phyloP scores from a whole-genome alignment of 1,140 invertebrate genomes.

The Charaxes varanes region DNA sequence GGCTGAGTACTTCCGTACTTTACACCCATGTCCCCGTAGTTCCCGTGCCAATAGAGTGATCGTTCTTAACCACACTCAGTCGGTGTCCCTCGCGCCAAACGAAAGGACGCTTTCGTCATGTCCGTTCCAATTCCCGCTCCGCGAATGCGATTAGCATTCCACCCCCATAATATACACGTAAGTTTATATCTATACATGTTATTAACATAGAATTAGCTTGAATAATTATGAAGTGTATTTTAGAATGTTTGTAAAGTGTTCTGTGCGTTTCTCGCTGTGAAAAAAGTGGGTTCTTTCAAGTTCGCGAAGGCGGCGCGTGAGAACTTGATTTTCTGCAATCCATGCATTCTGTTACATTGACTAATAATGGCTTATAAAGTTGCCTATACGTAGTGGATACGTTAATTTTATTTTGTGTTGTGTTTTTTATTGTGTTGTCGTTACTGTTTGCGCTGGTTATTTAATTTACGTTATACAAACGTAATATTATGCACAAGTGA shows the following conservation, averaged over 20 bases:
- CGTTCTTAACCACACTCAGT: background rate
- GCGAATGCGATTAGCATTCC: constrained; percentile 49
- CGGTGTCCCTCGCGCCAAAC: constrained; percentile 21
- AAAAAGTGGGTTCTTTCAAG: constrained; percentile 14
- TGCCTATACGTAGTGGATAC: too few species aligned
- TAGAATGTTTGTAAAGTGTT: too few species aligned
- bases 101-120: constrained; percentile 47
- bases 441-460: too few species aligned
- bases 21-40: constrained; percentile 10
- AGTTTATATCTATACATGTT: constrained; percentile 25
- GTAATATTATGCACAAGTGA: too few species aligned
- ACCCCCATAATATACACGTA: constrained; percentile 62
- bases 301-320: constrained; percentile 30
- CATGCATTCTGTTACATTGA: constrained; percentile 49
- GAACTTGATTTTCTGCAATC: constrained; percentile 61
- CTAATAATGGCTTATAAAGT: constrained; percentile 33
- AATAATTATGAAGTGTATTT: background rate
- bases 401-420: too few species aligned
- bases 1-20: constrained; percentile 14
- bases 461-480: too few species aligned
- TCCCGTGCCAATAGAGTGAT: background rate
- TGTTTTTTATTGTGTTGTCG: too few species aligned
- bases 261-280: background rate
- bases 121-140: constrained; percentile 46
- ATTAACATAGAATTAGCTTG: background rate